phyloP scores from a whole-genome alignment of 2,113 vertebrate species.

The Columba janthina region DNA sequence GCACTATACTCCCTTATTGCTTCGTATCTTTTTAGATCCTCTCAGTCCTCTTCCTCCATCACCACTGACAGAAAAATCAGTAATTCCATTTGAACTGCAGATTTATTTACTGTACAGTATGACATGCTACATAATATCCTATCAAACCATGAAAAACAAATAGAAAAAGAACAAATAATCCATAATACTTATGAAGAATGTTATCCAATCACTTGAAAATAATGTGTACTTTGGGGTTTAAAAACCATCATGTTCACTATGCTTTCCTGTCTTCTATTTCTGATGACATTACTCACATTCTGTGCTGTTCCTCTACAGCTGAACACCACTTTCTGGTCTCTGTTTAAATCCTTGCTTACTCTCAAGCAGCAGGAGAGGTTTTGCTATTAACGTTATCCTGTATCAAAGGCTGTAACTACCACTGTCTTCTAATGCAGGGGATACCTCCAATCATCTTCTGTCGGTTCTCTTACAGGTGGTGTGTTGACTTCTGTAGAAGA shows the following conservation, averaged over 20 bases:
- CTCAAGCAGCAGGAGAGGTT: not conserved
- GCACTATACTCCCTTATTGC: not conserved
- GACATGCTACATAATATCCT: not conserved
- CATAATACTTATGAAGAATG: not conserved
- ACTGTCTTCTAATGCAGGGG: not conserved
- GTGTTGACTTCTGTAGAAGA: constrained; percentile 80
- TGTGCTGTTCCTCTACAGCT: not conserved
- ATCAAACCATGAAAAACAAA: not conserved
- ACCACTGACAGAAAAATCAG: not conserved
- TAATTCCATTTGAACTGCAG: not conserved
- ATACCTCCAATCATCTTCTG: not conserved
- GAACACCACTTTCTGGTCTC: not conserved
- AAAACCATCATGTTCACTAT: not conserved
- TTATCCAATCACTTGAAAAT: not conserved
- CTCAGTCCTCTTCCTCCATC: not conserved
- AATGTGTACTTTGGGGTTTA: not conserved
- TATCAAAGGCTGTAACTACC: not conserved
- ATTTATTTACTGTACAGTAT: fast-evolving
- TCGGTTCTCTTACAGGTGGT: constrained; percentile 64
- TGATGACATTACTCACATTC: not conserved
- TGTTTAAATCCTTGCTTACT: not conserved
- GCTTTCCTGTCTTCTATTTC: not conserved
- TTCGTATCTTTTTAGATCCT: not conserved
- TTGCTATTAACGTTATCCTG: not conserved
- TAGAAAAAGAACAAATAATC: not conserved